Evolutionary conservation across 2,113 vertebrate genomes (phyloP), one percentile per base, ranked within the genome.

Genomic region (Rousettus leschenaultii): DNA sequence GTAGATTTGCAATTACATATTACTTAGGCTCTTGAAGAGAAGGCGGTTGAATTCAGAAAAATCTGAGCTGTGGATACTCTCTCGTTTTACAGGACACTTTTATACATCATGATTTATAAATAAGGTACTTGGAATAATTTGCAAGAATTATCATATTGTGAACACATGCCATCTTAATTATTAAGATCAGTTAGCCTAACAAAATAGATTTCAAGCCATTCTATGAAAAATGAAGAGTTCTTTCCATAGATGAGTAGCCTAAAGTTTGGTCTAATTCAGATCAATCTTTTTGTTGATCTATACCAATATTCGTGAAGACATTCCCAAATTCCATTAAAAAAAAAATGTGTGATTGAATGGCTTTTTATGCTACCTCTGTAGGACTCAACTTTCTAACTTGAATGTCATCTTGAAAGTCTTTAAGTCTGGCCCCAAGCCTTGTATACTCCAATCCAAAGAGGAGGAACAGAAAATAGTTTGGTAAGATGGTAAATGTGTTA

Each of bases 331-430:
- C 30, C n/a, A 74, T 40, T n/a, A 30, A 38, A n/a, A 43, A n/a
- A n/a, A n/a, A 94, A 57, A n/a, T 48, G 26, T 2, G 4, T 74
- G 66, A 51, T 57, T 51, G 53, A 86, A 38, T n/a, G 35, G 21
- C 21, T 12, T 35, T 15, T 82, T 38, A 24, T 35, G 26, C 38
- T 4, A 15, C 59, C 53, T 91, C 28, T 38, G n/a, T 3, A 38
- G 63, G 30, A 87, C n/a, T 59, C 78, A 86, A 43, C 74, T 68
- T 40, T 38, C 59, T 85, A 92, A 51, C n/a, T 24, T 89, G 61
- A 91, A 92, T 77, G 55, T 85, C 73, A 70, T 75, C 83, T 70
- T 71, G 8, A 74, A 89, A 95, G 63, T 82, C 38, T 92, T 4
- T 33, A 84, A 87, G 18, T 79, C 43, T 88, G n/a, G 10, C 19